Evolutionary conservation across 2,888 invertebrate species (phyloP).

Genomic region (Tetanocera ferruginea): DNA sequence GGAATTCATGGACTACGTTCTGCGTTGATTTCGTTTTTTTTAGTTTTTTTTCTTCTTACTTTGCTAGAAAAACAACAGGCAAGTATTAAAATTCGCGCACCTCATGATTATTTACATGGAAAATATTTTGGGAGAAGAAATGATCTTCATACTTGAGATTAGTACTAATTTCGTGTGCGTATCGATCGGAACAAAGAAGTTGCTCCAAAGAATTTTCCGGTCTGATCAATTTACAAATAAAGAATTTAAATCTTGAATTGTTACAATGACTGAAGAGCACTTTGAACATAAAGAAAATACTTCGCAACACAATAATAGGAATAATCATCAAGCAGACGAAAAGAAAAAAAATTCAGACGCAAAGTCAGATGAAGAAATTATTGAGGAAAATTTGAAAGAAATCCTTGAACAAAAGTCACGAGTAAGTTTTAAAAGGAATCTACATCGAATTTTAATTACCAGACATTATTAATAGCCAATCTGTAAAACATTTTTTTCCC

Average conservation of each 20-base stretch:
- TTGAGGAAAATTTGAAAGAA: conserved; percentile 62
- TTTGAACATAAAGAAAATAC: background rate
- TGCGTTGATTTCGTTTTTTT: conserved; percentile 27
- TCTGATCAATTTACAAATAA: background rate
- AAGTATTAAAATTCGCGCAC: conserved; percentile 15
- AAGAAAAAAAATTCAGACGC: conserved; percentile 53
- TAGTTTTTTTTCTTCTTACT: conserved; percentile 20
- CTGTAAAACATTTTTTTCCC: too few species aligned
- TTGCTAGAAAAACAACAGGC: conserved; percentile 18
- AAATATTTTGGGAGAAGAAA: conserved; percentile 9
- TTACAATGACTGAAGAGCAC: background rate
- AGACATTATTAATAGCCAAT: background rate
- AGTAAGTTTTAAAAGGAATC: conserved; percentile 53
- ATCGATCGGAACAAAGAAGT: conserved; percentile 18
- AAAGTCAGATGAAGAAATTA: conserved; percentile 63
- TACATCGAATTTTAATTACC: background rate
- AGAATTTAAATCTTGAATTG: background rate
- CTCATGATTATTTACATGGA: conserved; percentile 24
- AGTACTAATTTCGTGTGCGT: conserved; percentile 36
- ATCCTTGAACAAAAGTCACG: conserved; percentile 62
- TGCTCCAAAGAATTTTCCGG: background rate
- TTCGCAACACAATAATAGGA: background rate
- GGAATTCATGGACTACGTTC: conserved; percentile 45
- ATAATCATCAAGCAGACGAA: background rate
- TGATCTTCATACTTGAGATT: conserved; percentile 28